Percentiles rank a stretch among this genome's conserved stretches.
Conservation (phyloP, 2,888 invertebrate species). For the Chloroclystis v-ata region DNA sequence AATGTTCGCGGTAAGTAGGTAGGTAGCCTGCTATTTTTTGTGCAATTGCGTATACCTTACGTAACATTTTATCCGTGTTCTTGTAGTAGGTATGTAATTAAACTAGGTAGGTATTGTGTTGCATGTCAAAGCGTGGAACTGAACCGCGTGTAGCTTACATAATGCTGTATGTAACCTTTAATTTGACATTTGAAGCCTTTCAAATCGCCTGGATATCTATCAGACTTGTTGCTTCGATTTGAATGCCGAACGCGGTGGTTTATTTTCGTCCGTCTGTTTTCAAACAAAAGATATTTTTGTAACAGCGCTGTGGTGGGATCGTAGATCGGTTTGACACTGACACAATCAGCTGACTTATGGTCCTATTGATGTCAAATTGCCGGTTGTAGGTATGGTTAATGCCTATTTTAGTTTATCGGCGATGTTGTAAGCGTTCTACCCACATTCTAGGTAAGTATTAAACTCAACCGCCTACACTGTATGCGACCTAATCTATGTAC, state of each 20-base stretch:
- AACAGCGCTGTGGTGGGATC: conserved; percentile 3
- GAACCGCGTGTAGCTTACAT: conserved; percentile 48
- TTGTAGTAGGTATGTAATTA: conserved; percentile 50
- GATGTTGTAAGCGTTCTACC: conserved; percentile 21
- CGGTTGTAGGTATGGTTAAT: conserved; percentile 11
- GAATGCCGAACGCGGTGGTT: conserved; percentile 30
- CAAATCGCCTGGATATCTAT: conserved; percentile 39
- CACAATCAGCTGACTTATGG: conserved; percentile 22
- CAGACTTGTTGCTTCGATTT: conserved; percentile 52
- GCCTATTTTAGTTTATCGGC: conserved; percentile 14
- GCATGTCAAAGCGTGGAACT: conserved; percentile 47
- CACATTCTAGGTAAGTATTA: conserved; percentile 2
- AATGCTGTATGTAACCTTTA: conserved; percentile 64
- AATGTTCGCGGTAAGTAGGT: conserved; percentile 53
- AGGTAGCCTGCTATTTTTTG: conserved; percentile 52
- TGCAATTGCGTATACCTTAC: conserved; percentile 53
- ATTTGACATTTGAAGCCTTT: conserved; percentile 62
- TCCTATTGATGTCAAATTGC: conserved; percentile 14
- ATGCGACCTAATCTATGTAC: conserved; percentile 12
- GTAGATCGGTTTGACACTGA: conserved; percentile 36
- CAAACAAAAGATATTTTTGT: conserved; percentile 42
- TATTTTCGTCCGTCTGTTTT: conserved; percentile 45
- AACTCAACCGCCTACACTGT: conserved; percentile 23
- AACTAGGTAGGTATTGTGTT: conserved; percentile 47
- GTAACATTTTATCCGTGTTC: conserved; percentile 50